Conservation (phyloP, 2,113 vertebrate species). For the Isichthys henryi region DNA sequence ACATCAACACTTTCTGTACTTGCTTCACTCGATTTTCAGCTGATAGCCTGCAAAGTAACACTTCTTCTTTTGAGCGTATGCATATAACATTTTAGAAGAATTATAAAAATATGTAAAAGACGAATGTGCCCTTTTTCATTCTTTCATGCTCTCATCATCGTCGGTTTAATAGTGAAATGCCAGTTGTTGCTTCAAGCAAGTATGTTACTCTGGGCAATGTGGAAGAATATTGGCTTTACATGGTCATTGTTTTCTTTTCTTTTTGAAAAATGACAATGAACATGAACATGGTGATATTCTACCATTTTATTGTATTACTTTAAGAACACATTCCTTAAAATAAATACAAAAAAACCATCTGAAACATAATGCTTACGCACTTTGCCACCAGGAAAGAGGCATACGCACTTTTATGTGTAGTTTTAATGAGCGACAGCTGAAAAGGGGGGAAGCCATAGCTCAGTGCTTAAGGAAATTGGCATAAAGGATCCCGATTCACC, state of each 20-base stretch:
- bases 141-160: background rate
- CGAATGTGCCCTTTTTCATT: background rate
- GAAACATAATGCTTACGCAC: background rate
- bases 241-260: background rate
- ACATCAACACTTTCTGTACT: background rate
- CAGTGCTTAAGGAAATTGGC: background rate
- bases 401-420: background rate
- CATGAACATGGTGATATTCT: background rate
- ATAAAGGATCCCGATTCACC: background rate
- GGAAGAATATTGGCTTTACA: background rate
- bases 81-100: background rate
- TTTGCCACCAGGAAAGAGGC: background rate
- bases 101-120: background rate
- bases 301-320: background rate
- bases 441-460: background rate
- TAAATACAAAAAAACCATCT: background rate
- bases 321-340: background rate
- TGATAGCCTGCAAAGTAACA: background rate
- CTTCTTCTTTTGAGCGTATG: background rate
- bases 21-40: background rate
- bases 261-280: background rate
- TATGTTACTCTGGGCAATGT: background rate
- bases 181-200: background rate
- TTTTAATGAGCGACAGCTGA: background rate
- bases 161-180: background rate